Evolutionary conservation across 1,140 invertebrate species (phyloP).

Genomic region (Ruditapes philippinarum): DNA sequence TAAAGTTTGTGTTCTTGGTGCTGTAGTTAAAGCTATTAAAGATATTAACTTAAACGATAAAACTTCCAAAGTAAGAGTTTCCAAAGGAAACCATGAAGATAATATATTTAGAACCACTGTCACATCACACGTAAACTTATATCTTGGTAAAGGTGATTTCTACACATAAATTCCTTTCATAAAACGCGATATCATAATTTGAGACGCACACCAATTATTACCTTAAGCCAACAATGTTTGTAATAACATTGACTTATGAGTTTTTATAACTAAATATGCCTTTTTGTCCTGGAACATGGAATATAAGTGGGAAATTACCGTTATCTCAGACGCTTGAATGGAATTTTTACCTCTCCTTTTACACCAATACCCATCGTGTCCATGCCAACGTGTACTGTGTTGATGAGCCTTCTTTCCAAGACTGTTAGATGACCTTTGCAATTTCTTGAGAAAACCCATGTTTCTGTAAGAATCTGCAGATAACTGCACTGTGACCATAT

Average conservation of each 20-base stretch:
- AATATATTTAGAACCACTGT: conserved; percentile 59
- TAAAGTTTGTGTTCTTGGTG: conserved; percentile 57
- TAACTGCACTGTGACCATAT: conserved; percentile 23
- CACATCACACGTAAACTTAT: conserved; percentile 67
- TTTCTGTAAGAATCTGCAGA: conserved; percentile 20
- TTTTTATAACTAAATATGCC: conserved; percentile 66
- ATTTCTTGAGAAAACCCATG: conserved; percentile 37
- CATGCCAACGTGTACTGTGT: conserved; percentile 56
- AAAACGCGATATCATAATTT: conserved; percentile 49
- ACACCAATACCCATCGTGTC: conserved; percentile 65
- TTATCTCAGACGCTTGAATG: conserved; percentile 27
- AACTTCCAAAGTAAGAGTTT: conserved; percentile 5
- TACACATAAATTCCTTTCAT: conserved; percentile 67
- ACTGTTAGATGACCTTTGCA: conserved; percentile 31
- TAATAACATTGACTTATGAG: conserved; percentile 50
- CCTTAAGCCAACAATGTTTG: conserved; percentile 41
- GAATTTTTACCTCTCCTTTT: conserved; percentile 27
- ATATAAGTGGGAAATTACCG: conserved; percentile 41
- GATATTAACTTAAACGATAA: conserved; percentile 41
- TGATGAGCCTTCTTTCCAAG: conserved; percentile 39
- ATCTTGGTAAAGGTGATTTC: conserved; percentile 56
- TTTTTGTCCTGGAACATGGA: not conserved
- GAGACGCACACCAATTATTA: not conserved
- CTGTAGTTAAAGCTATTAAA: conserved; percentile 42
- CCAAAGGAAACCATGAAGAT: conserved; percentile 25